Evolutionary conservation across 2,888 invertebrate genomes (phyloP).

Genomic region (Plutella xylostella): DNA sequence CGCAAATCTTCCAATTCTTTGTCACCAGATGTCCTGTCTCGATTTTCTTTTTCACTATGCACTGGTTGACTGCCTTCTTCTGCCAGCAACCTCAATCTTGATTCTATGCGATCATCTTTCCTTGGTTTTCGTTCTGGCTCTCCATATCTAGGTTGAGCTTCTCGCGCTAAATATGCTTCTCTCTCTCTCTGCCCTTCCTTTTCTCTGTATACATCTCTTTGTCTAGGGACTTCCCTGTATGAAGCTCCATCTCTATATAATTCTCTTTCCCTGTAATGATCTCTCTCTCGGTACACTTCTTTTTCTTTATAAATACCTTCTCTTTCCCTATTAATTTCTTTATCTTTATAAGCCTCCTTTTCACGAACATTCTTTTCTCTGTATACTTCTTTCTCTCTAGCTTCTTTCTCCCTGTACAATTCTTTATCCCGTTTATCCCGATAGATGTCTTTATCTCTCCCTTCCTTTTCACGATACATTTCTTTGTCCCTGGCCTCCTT

Average conservation of each 20-base stretch:
- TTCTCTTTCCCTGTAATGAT: slow-evolving; percentile 32
- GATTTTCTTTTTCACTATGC: slow-evolving; percentile 61
- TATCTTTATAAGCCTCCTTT: slow-evolving; percentile 34
- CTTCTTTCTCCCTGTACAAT: slow-evolving; percentile 31
- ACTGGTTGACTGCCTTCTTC: slow-evolving; percentile 42
- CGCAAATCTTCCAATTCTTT: slow-evolving; percentile 81
- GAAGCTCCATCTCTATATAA: slow-evolving; percentile 31
- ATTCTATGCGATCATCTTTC: slow-evolving; percentile 51
- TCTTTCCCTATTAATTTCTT: slow-evolving; percentile 16
- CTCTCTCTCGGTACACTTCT: slow-evolving; percentile 24
- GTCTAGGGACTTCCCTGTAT: slow-evolving; percentile 31
- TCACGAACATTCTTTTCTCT: slow-evolving; percentile 38
- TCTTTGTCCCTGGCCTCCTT: slow-evolving; percentile 34
- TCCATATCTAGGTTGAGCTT: slow-evolving; percentile 47
- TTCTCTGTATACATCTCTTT: slow-evolving; percentile 33
- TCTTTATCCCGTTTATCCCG: slow-evolving; percentile 33
- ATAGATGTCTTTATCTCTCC: slow-evolving; percentile 28
- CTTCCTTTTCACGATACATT: slow-evolving; percentile 33
- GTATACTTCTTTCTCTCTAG: slow-evolving; percentile 28
- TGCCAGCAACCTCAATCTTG: slow-evolving; percentile 44
- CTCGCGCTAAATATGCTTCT: slow-evolving; percentile 42
- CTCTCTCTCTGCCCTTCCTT: slow-evolving; percentile 48
- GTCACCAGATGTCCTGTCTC: slow-evolving; percentile 60
- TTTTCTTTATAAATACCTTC: slow-evolving; percentile 31
- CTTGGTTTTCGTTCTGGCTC: slow-evolving; percentile 45